phyloP scores from a whole-genome alignment of 1,140 invertebrate species.

The Pomacea maculata region DNA sequence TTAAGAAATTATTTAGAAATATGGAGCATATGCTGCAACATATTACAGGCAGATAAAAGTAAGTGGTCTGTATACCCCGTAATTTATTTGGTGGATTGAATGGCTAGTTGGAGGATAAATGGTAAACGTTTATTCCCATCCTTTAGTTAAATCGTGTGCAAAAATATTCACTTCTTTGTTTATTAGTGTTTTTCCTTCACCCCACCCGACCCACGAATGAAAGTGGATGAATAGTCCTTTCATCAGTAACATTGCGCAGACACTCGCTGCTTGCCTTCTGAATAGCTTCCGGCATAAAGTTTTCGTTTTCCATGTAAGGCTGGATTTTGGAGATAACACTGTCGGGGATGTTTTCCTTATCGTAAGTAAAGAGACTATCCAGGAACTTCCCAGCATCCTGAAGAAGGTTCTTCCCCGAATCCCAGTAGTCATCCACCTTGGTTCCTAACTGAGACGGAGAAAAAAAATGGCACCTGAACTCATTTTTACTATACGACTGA shows the following conservation, averaged over 20 bases:
- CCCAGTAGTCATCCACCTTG: conserved; percentile 74
- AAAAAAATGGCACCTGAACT: conserved; percentile 46
- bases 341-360: conserved; percentile 76
- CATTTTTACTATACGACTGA: no score
- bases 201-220: background rate
- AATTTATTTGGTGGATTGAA: no score
- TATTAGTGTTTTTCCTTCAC: background rate
- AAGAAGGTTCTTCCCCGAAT: conserved; percentile 80
- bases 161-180: background rate
- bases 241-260: conserved; percentile 58
- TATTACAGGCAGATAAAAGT: no score
- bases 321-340: conserved; percentile 63
- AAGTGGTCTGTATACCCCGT: no score
- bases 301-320: conserved; percentile 79
- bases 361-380: conserved; percentile 84
- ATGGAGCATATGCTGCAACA: no score
- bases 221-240: background rate
- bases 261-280: conserved; percentile 72
- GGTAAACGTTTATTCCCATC: no score
- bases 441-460: conserved; percentile 61
- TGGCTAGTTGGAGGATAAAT: no score
- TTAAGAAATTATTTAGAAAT: no score
- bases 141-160: no score
- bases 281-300: conserved; percentile 68
- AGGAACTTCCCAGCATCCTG: conserved; percentile 82